phyloP scores from a whole-genome alignment of 1,140 invertebrate species.

The Drosophila nasuta region DNA sequence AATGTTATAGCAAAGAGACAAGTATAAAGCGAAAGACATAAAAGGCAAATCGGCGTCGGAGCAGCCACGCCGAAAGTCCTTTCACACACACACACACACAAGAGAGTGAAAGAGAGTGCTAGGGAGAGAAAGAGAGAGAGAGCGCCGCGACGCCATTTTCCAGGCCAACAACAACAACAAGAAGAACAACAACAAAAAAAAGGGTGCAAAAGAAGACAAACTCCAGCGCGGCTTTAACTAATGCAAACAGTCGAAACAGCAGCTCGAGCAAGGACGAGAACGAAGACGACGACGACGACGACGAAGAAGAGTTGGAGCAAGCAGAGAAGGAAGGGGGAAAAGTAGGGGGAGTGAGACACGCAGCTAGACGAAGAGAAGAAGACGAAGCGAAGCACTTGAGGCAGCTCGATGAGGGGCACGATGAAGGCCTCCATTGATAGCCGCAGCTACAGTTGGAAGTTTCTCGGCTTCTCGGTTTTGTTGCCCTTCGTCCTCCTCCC shows the following conservation, averaged over 20 bases:
- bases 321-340: neutral
- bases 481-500: neutral
- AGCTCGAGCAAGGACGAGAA: neutral
- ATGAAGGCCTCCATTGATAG: neutral
- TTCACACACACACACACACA: constrained; percentile 2
- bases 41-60: constrained; percentile 33
- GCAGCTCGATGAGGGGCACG: too few species aligned
- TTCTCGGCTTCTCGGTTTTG: neutral
- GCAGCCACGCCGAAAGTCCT: constrained; percentile 16
- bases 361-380: too few species aligned
- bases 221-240: constrained; percentile 36
- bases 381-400: too few species aligned
- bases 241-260: constrained; percentile 47
- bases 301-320: neutral
- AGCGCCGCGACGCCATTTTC: constrained; percentile 29
- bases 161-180: neutral
- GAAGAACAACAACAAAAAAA: neutral
- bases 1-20: neutral
- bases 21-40: constrained; percentile 21
- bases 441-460: neutral
- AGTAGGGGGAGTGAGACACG: neutral
- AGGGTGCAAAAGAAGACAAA: constrained; percentile 29
- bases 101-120: neutral
- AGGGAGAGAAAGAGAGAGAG: neutral
- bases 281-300: neutral